These are phyloP conservation scores for Eubasilissa regina DNA, from an alignment of 1,140 invertebrate species.

Conservation along the genomic window DNA sequence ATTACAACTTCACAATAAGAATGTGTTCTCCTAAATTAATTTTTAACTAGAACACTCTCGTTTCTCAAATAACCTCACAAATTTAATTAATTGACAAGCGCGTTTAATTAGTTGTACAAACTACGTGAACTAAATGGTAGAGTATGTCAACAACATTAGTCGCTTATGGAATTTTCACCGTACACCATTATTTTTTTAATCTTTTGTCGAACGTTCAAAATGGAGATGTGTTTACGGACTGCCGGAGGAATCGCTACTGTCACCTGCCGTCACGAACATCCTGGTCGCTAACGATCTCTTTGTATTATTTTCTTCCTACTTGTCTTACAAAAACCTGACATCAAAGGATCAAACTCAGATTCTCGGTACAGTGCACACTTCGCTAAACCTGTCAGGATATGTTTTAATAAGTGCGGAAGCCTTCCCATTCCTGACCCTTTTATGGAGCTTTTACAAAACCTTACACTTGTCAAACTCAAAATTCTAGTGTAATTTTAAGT, in stretches of 20 bases:
- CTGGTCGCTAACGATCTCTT: not conserved
- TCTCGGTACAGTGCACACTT: constrained; percentile 34
- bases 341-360: constrained; percentile 53
- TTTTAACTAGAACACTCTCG: too few relatives aligned
- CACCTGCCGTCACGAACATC: constrained; percentile 16
- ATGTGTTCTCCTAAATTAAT: too few relatives aligned
- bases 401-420: constrained; percentile 57
- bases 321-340: constrained; percentile 45
- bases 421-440: constrained; percentile 47
- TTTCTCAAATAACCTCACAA: too few relatives aligned
- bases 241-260: not conserved
- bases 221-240: not conserved
- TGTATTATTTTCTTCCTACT: not conserved
- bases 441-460: constrained; percentile 44
- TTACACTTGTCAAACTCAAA: constrained; percentile 25
- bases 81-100: too few relatives aligned
- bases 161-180: too few relatives aligned
- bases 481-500: too few relatives aligned
- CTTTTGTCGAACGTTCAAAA: constrained; percentile 6
- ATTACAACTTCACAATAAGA: too few relatives aligned
- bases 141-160: too few relatives aligned
- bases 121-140: too few relatives aligned
- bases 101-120: too few relatives aligned
- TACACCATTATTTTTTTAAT: too few relatives aligned
- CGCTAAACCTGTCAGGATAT: constrained; percentile 54